Percentiles rank a stretch among this genome's conserved stretches.
These are phyloP conservation scores for Tapirus terrestris DNA, from an alignment of 2,113 vertebrate species.

Conservation along the genomic window DNA sequence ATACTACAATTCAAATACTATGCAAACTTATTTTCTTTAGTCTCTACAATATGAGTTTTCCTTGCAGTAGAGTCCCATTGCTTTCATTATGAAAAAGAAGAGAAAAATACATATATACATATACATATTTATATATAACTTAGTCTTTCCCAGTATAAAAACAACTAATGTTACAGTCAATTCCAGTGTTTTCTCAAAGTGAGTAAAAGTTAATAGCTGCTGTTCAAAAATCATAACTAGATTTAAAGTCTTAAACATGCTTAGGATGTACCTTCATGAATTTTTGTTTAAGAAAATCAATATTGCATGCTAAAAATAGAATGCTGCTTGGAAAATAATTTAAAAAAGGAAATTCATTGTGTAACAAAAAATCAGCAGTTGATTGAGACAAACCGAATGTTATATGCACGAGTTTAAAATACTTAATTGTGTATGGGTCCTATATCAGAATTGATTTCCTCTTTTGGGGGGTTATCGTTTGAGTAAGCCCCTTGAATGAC, in stretches of 20 bases:
- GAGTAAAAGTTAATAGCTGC: neutral
- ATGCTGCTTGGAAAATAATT: slow-evolving; percentile 55
- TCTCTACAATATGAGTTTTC: neutral
- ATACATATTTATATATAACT: neutral
- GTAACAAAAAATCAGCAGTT: slow-evolving; percentile 30
- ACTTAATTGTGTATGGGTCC: slow-evolving; percentile 56
- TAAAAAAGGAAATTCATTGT: slow-evolving; percentile 40
- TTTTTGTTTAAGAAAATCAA: slow-evolving; percentile 61
- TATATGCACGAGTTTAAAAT: slow-evolving; percentile 59
- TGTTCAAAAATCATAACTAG: neutral
- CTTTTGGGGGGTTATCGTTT: slow-evolving; percentile 26
- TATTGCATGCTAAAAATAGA: slow-evolving; percentile 42
- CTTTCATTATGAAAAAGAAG: neutral
- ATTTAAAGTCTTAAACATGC: neutral
- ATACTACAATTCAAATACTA: neutral
- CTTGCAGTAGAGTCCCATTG: neutral
- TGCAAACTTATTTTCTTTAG: neutral
- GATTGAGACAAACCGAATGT: slow-evolving; percentile 65
- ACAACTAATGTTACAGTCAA: neutral
- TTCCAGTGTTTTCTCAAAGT: neutral
- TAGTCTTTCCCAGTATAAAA: neutral
- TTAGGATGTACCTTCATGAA: neutral
- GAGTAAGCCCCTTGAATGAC: neutral
- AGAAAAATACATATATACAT: neutral
- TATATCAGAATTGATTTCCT: slow-evolving; percentile 62